Evolutionary conservation across 2,113 vertebrate genomes (phyloP), one percentile per base, ranked within the genome.

Genomic region (Lanius collurio): DNA sequence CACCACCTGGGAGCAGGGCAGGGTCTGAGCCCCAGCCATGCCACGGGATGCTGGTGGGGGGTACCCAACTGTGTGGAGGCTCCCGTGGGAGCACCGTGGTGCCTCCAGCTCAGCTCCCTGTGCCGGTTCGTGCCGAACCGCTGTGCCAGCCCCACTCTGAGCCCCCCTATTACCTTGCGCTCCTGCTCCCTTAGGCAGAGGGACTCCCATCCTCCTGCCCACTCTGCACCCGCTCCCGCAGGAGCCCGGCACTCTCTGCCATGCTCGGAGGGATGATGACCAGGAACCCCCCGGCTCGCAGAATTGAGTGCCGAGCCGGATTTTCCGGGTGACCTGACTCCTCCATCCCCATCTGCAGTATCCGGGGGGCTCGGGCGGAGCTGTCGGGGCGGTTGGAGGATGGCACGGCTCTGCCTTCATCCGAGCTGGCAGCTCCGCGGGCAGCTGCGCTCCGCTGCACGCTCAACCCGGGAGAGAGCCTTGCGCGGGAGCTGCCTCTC

Each of bases 361-460:
- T 35, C 69, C 26, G 8, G 80, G 47, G 74, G 63, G 60, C 71
- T 49, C 7, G 6, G 63, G 39, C 27, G 2, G 64, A 86, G 89
- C 95, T 91, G 93, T 87, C 93, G 18, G 93, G 64, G 69, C 11
- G 21, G 76, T 11, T 87, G 92, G 84, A 90, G 90, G 57, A 52
- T 59, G 89, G 90, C 88, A 83, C 44, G 1, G 67, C 1, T 9
- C 85, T 95, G 87, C 87, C 74, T 88, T 94, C 84, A 94, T 94
- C 56, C 7, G 35, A 92, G 53, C 91, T 94, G 96, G 94, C 95
- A 95, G 94, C 82, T 94, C 95, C 33, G 20, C 37, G 3, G 93
- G 94, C 77, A 49, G 56, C 71, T 10, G 31, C 3, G 30, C 86
- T 79, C 50, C 2, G 5, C 67, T 15, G 71, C 75, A 11, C 13